These are phyloP conservation scores for Sminthurides bifidus DNA, from an alignment of 1,140 invertebrate genomes.

Conservation along the genomic window DNA sequence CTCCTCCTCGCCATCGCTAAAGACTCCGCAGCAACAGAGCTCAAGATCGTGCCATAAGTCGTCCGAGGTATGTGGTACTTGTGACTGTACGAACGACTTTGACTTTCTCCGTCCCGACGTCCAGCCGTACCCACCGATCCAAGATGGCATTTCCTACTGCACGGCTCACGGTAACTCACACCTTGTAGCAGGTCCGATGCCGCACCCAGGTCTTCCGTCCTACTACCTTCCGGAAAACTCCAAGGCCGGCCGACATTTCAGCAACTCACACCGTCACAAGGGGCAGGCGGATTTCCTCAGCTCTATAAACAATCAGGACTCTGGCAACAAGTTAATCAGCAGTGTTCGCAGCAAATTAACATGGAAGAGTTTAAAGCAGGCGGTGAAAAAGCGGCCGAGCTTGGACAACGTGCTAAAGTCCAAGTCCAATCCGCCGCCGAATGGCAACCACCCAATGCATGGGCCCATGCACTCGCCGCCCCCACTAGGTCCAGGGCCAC, in stretches of 20 bases:
- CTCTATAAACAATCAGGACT: not conserved
- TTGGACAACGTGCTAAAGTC: constrained; percentile 21
- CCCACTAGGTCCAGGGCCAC: not conserved
- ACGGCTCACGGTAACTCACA: not conserved
- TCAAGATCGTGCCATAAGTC: constrained; percentile 1
- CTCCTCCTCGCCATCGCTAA: not conserved
- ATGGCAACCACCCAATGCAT: not conserved
- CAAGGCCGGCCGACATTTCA: not conserved
- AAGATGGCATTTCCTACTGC: not conserved
- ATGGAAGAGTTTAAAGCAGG: constrained; percentile 32
- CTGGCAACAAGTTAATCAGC: constrained; percentile 24
- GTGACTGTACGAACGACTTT: constrained; percentile 15
- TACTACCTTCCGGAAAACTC: not conserved
- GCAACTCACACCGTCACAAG: not conserved
- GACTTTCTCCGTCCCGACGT: constrained; percentile 2
- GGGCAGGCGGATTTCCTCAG: not conserved
- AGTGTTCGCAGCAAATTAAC: constrained; percentile 28
- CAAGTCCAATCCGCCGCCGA: not conserved
- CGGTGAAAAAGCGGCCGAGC: constrained; percentile 31
- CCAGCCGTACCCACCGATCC: not conserved
- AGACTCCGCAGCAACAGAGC: not conserved
- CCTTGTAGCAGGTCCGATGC: too few relatives aligned
- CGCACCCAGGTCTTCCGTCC: too few relatives aligned
- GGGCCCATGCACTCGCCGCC: not conserved
- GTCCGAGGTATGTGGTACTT: constrained; percentile 14